Base-by-base conservation (phyloP, 2,113 vertebrate species). In the Gymnocephalus cernua region DNA sequence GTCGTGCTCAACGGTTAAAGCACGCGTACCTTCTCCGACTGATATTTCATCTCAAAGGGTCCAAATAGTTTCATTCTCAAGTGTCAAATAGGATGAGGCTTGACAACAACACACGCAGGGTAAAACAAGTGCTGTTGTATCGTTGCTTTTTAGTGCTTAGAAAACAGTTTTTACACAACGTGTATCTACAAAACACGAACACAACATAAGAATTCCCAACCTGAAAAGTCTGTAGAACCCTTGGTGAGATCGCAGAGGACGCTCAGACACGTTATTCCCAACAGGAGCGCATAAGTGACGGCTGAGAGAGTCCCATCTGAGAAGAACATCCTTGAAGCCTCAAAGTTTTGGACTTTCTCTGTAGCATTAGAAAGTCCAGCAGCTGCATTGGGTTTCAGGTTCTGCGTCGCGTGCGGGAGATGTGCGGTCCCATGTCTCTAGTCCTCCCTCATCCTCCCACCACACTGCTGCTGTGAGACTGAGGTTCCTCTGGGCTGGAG, bases 311-410 rank as follows among this genome's bases (percentile, higher is more conserved):
- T 92, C 88, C 90, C 93, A 92, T 95, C 94, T 90, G 93, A 90
- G 92, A 94, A 88, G 94, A 93, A 95, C 97, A 98, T 98, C 95
- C 96, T 98, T 93, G 89, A 94, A 91, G 88, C 93, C 91, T 93
- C 94, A 32, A 65, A 69, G 84, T 87, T 65, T 68, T 25, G 18
- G 77, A 82, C 79, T 77, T 75, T 75, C 84, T 86, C 84, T 79
- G 72, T 51, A 80, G 80, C 88, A 89, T 86, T 47, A 87, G 85
- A 89, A 79, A 85, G 56, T 88, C 88, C 87, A 77, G 45, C 77
- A 78, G 62, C 80, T 59, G 54, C 79, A 85, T 69, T 48, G 77
- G 41, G 29, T 4, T 83, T 91, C 73, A 84, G 67, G 66, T 19
- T 81, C 47, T 80, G 48, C 57, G 77, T 77, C 71, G 74, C 82